Conservation (phyloP, 53 echinoderm and acorn worm genomes). For the Astropecten irregularis region DNA sequence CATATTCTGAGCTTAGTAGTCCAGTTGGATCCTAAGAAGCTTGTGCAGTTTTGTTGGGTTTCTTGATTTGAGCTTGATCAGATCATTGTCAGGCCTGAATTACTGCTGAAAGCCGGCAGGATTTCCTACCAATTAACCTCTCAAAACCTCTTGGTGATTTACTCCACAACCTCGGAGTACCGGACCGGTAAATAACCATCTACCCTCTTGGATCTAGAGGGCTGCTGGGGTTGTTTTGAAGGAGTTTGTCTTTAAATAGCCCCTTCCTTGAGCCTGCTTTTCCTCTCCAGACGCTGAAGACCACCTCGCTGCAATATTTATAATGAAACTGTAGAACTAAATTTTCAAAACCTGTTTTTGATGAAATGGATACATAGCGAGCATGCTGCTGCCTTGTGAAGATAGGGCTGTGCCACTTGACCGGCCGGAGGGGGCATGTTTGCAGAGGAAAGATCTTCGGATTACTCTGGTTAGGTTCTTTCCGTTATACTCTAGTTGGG, state of each 20-base stretch:
- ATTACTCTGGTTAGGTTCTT: too few species aligned
- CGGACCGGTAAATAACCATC: constrained; percentile 12
- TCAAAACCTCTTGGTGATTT: too few species aligned
- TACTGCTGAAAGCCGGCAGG: background rate
- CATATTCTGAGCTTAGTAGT: too few species aligned
- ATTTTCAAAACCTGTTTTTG: background rate
- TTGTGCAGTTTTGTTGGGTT: too few species aligned
- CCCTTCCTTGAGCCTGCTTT: constrained; percentile 17
- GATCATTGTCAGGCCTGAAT: background rate
- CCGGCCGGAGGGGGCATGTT: background rate
- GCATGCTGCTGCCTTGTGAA: background rate
- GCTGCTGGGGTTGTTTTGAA: constrained; percentile 9
- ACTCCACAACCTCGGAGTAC: too few species aligned
- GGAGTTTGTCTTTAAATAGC: constrained; percentile 20
- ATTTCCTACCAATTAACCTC: background rate
- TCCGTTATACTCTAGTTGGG: too few species aligned
- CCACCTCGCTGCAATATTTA: background rate
- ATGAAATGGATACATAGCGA: background rate
- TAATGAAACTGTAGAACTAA: background rate
- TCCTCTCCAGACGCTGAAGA: constrained; percentile 27
- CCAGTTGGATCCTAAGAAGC: too few species aligned
- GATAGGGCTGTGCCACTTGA: background rate
- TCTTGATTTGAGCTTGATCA: too few species aligned
- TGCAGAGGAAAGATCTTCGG: too few species aligned
- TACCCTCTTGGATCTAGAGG: background rate